Percentiles rank a stretch among this genome's conserved stretches.
phyloP scores from a whole-genome alignment of 2,113 vertebrate species.

The Cottus gobio region DNA sequence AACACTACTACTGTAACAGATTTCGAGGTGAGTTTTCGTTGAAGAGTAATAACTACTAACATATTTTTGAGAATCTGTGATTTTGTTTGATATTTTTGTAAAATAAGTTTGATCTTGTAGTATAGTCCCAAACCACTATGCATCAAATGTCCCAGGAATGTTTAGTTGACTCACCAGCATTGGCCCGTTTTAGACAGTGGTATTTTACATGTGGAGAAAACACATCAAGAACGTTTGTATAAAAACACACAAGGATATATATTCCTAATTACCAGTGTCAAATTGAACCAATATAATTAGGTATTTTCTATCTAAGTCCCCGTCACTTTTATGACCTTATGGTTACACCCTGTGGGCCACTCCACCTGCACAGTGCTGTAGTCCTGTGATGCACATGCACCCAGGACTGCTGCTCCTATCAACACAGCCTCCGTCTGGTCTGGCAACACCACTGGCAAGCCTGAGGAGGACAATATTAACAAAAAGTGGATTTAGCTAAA shows the following conservation, averaged over 20 bases:
- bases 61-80: neutral
- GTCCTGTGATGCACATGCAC: slow-evolving; percentile 92
- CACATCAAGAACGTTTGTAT: neutral
- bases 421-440: slow-evolving; percentile 93
- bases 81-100: neutral
- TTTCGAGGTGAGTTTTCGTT: neutral
- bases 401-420: slow-evolving; percentile 92
- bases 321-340: neutral
- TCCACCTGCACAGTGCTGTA: slow-evolving; percentile 90
- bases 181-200: neutral
- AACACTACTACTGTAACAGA: neutral
- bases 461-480: slow-evolving; percentile 67
- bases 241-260: neutral
- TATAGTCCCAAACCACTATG: neutral
- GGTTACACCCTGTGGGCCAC: neutral
- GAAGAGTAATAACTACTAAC: neutral
- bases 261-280: neutral
- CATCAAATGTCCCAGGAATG: neutral
- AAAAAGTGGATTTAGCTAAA: neutral
- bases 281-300: neutral
- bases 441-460: slow-evolving; percentile 91
- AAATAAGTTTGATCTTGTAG: neutral
- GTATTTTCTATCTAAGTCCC: neutral
- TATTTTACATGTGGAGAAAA: neutral
- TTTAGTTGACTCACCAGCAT: neutral